Percentiles rank a stretch among this genome's conserved stretches.
phyloP scores from a whole-genome alignment of 2,113 vertebrate species.

The Piliocolobus tephrosceles region DNA sequence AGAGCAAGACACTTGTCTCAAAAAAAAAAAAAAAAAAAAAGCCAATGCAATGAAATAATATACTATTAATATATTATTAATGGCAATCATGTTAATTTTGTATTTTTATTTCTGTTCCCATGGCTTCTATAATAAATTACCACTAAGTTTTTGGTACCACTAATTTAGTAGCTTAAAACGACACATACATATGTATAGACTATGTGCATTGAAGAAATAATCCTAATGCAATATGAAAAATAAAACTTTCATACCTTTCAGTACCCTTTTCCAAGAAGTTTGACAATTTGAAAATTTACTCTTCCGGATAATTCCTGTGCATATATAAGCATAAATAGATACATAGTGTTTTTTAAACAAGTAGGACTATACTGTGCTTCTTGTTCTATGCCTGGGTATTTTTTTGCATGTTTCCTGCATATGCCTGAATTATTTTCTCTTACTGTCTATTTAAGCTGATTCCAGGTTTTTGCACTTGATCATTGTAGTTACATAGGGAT shows the following conservation, averaged over 20 bases:
- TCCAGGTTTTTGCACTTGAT: not conserved
- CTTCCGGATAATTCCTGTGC: not conserved
- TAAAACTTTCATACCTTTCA: not conserved
- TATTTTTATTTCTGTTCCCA: not conserved
- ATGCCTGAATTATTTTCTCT: not conserved
- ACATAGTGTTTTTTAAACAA: not conserved
- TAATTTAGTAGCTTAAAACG: not conserved
- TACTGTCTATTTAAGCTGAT: conserved; percentile 10
- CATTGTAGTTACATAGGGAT: not conserved
- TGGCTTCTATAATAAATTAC: not conserved
- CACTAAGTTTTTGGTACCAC: not conserved
- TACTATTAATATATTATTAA: not conserved
- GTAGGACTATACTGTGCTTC: not conserved
- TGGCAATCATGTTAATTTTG: not conserved
- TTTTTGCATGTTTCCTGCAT: not conserved
- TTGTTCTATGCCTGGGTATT: not conserved
- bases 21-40: not conserved
- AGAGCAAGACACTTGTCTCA: too few species aligned
- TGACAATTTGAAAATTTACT: not conserved
- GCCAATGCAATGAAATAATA: too few species aligned
- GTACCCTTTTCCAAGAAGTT: not conserved
- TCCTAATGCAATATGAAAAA: not conserved
- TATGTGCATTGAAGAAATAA: not conserved
- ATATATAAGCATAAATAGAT: not conserved
- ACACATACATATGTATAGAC: not conserved